Base-by-base conservation (phyloP, 2,113 vertebrate species). In the Madoqua kirkii region DNA sequence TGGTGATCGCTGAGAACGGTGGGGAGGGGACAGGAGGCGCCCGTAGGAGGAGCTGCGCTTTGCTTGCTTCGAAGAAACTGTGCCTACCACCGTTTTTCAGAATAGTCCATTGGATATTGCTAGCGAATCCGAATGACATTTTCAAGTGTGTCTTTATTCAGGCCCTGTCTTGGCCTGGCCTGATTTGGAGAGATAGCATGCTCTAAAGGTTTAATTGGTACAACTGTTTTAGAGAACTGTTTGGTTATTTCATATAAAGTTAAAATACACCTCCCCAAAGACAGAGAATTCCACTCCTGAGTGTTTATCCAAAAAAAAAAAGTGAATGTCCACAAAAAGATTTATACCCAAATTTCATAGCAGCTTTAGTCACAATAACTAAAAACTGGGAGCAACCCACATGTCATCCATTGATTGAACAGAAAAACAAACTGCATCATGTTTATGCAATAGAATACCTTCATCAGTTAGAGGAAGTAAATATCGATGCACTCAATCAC, bases 121-220 rank as follows among this genome's bases (percentile, higher is more conserved):
- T 86, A 16, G 86, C 43, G 36, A 76, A 71, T 81, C 59, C 29
- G 36, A 57, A 87, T 83, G 88, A 27, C 29, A 71, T 87, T 87
- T 98, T 57, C 94, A 95, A 93, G 54, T 86, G 43, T 89, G 43
- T 67, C 54, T 71, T 81, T 85, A 36, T 90, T 87, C 50, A 31
- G 50, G 52, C 62, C 23, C 23, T 84, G 21, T 60, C 91, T 89
- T 87, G 23, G 45, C 57, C 76, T 85, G 64, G 84, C 74, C 59
- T 91, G 17, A 50, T 79, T 31, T 25, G 25, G 31, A 57, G n/a
- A 97, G 45, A 74, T 21, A 59, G 57, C 36, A 29, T n/a, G 27
- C 29, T 91, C 25, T 85, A 71, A 59, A 84, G 55, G 23, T 96
- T 36, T 91, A 62, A 87, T 52, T 97, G 85, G 36, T 64, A 27